Evolutionary conservation across 2,797 vertebrate genomes (phyloP).

Genomic region (Mus minutoides): DNA sequence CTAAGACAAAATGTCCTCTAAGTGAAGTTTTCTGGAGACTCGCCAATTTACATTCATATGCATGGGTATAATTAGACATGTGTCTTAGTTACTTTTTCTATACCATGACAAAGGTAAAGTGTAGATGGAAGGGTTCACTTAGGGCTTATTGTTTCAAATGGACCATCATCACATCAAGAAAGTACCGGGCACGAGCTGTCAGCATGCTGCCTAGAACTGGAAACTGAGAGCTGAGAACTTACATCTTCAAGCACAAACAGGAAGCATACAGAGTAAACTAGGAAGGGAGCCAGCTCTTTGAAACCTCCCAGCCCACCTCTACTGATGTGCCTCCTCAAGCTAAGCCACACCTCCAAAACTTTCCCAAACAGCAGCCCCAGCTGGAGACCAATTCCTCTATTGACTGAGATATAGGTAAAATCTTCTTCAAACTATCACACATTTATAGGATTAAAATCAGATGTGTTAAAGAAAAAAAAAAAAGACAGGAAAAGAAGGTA

Average conservation of each 20-base stretch:
- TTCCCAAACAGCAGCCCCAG: background rate
- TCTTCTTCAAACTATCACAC: background rate
- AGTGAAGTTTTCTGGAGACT: background rate
- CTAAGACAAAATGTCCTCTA: background rate
- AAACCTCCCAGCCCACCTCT: background rate
- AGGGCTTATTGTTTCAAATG: background rate
- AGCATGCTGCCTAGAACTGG: background rate
- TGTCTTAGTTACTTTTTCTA: background rate
- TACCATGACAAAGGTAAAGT: background rate
- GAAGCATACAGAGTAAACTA: background rate
- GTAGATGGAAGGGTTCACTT: background rate
- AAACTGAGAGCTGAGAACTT: background rate
- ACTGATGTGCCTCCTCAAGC: background rate
- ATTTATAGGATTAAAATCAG: background rate
- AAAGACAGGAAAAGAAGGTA: too few relatives aligned
- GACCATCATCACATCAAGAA: background rate
- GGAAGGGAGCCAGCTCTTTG: background rate
- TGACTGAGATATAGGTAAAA: too few relatives aligned
- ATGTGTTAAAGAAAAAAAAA: background rate
- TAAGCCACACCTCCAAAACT: background rate
- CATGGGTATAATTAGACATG: background rate
- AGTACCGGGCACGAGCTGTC: background rate
- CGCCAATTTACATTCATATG: background rate
- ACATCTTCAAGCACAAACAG: background rate
- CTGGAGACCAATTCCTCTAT: background rate